Percentiles rank a stretch among this genome's conserved stretches.
These are phyloP conservation scores for Zaprionus ornatus DNA, from an alignment of 1,140 invertebrate species.

Conservation along the genomic window DNA sequence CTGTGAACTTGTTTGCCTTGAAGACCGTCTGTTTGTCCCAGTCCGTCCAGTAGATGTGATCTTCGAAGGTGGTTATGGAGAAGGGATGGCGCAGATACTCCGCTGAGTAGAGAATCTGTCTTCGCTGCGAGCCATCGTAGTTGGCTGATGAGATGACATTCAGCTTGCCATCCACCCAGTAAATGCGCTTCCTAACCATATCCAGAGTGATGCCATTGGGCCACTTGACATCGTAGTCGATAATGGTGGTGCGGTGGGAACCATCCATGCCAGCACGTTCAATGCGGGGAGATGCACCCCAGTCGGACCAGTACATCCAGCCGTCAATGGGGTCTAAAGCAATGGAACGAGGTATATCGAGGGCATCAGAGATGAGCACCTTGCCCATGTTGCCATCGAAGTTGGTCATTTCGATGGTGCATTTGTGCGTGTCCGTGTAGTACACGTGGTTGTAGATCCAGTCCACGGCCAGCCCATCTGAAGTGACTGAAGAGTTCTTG, in stretches of 20 bases:
- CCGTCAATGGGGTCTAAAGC: constrained; percentile 97
- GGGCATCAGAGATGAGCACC: constrained; percentile 90
- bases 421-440: constrained; percentile 96
- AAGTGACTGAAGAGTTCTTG: constrained; percentile 91
- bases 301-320: constrained; percentile 99
- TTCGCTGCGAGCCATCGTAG: constrained; percentile 92
- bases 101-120: constrained; percentile 90
- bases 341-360: constrained; percentile 97
- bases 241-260: constrained; percentile 93
- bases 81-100: constrained; percentile 94
- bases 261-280: constrained; percentile 98
- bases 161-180: constrained; percentile 98
- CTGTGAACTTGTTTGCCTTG: constrained; percentile 97
- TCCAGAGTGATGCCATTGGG: constrained; percentile 97
- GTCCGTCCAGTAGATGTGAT: constrained; percentile 98
- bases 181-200: constrained; percentile 92
- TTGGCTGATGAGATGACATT: constrained; percentile 94
- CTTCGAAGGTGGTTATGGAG: constrained; percentile 96
- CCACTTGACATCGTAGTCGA: constrained; percentile 96
- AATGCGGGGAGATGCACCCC: constrained; percentile 95
- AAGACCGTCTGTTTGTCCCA: constrained; percentile 97
- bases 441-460: constrained; percentile 99
- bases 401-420: constrained; percentile 95
- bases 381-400: constrained; percentile 95
- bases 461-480: constrained; percentile 97